Conservation (phyloP, 1,140 invertebrate genomes). For the Pomphorhynchus laevis region DNA sequence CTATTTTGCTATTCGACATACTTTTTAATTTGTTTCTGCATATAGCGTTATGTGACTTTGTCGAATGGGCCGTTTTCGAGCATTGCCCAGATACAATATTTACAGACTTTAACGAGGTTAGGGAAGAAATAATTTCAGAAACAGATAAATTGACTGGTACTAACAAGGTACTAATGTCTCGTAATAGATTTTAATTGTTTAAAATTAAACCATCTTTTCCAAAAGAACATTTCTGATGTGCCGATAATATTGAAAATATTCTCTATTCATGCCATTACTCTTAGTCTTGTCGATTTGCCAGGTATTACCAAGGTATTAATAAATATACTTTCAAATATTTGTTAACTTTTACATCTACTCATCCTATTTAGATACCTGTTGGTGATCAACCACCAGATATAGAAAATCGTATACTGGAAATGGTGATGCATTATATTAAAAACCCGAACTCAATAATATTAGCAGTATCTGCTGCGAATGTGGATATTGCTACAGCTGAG, state of each 20-base stretch:
- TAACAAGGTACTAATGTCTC: slow-evolving; percentile 32
- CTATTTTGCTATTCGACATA: too few species aligned
- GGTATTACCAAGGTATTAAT: slow-evolving; percentile 59
- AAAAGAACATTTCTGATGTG: slow-evolving; percentile 50
- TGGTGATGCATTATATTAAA: slow-evolving; percentile 24
- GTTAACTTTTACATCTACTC: not conserved
- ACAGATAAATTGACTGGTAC: slow-evolving; percentile 59
- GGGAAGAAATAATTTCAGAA: slow-evolving; percentile 55
- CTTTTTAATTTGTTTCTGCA: too few species aligned
- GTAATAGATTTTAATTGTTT: slow-evolving; percentile 3
- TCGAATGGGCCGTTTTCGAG: slow-evolving; percentile 79
- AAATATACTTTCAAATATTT: not conserved
- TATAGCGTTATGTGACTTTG: too few species aligned
- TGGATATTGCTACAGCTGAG: slow-evolving; percentile 21
- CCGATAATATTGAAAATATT: slow-evolving; percentile 78
- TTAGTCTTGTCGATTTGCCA: slow-evolving; percentile 82
- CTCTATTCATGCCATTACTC: slow-evolving; percentile 57
- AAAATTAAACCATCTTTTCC: slow-evolving; percentile 6
- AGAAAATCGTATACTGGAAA: slow-evolving; percentile 24
- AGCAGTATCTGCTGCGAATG: slow-evolving; percentile 21
- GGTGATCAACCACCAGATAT: slow-evolving; percentile 29
- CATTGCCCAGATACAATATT: slow-evolving; percentile 58
- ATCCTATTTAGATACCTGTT: slow-evolving; percentile 19
- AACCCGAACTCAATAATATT: slow-evolving; percentile 29
- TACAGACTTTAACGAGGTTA: slow-evolving; percentile 49